phyloP scores from a whole-genome alignment of 2,113 vertebrate species.

The Lipophrys pholis region DNA sequence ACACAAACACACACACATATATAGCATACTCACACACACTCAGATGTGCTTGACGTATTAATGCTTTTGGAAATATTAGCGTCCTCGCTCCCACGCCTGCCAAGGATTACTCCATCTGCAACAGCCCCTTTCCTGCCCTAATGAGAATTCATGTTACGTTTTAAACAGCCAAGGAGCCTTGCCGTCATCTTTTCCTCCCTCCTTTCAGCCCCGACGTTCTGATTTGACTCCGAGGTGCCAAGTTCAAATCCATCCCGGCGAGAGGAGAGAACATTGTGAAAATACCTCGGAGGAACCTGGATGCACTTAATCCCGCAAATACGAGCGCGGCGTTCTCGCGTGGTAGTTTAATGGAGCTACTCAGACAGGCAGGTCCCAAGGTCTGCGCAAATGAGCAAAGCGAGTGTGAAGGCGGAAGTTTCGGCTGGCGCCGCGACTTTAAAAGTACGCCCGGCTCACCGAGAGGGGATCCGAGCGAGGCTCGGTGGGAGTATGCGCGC shows the following conservation, averaged over 20 bases:
- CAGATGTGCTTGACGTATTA: conserved; percentile 63
- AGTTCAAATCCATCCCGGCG: conserved; percentile 58
- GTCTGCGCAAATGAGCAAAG: conserved; percentile 63
- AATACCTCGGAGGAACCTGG: conserved; percentile 58
- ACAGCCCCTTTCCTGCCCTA: conserved; percentile 54
- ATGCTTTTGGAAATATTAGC: conserved; percentile 72
- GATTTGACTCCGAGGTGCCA: conserved; percentile 51
- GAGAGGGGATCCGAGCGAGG: conserved; percentile 30
- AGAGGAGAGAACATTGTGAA: conserved; percentile 46
- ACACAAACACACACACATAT: not conserved
- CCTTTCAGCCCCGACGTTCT: conserved; percentile 40
- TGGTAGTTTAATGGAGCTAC: conserved; percentile 50
- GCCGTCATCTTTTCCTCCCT: conserved; percentile 53
- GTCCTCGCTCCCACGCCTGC: conserved; percentile 41
- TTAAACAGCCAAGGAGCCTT: conserved; percentile 46
- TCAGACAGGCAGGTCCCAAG: conserved; percentile 52
- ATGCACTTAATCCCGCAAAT: conserved; percentile 67
- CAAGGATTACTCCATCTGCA: conserved; percentile 73
- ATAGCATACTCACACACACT: conserved; percentile 8
- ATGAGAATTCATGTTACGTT: conserved; percentile 75
- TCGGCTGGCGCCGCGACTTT: conserved; percentile 37
- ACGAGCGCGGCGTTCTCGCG: conserved; percentile 21
- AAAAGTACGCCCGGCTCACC: conserved; percentile 51
- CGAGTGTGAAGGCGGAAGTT: conserved; percentile 57
- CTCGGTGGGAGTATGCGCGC: conserved; percentile 40